Percentiles rank a stretch among this genome's conserved stretches.
Evolutionary conservation across 1,140 invertebrate genomes (phyloP).

Genomic region (Bombus huntii): DNA sequence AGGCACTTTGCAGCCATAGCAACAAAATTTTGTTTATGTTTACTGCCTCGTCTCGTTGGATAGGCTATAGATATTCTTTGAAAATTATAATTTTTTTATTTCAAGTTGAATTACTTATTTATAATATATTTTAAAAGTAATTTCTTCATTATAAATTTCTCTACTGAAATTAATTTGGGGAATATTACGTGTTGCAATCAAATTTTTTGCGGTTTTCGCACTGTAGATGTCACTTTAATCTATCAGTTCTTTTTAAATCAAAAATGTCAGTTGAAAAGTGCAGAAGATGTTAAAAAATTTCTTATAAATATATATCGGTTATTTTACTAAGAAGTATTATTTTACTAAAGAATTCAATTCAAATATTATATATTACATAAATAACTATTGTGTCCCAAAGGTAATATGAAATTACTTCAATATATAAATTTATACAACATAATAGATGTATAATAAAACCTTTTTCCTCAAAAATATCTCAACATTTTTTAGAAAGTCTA

Average conservation of each 20-base stretch:
- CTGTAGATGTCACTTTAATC: slow-evolving; percentile 4
- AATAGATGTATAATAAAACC: background rate
- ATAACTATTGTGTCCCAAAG: background rate
- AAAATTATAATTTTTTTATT: background rate
- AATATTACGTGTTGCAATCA: background rate
- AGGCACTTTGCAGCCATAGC: too few relatives aligned
- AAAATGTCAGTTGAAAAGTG: slow-evolving; percentile 8
- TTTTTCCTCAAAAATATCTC: background rate
- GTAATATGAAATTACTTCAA: background rate
- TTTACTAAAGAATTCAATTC: background rate
- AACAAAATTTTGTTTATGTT: too few relatives aligned
- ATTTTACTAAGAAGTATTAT: background rate
- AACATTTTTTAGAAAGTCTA: background rate
- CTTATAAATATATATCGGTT: background rate
- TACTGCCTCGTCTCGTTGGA: too few relatives aligned
- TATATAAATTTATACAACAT: background rate
- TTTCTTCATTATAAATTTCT: too few relatives aligned
- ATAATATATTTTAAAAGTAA: background rate
- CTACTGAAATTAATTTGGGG: background rate
- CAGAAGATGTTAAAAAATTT: background rate
- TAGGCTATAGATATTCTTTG: background rate
- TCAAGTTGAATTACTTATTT: background rate
- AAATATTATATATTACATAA: background rate
- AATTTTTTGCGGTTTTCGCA: background rate
- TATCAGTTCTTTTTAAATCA: slow-evolving; percentile 3